Conservation (phyloP, 2,888 invertebrate species). For the Nasonovia ribisnigri region DNA sequence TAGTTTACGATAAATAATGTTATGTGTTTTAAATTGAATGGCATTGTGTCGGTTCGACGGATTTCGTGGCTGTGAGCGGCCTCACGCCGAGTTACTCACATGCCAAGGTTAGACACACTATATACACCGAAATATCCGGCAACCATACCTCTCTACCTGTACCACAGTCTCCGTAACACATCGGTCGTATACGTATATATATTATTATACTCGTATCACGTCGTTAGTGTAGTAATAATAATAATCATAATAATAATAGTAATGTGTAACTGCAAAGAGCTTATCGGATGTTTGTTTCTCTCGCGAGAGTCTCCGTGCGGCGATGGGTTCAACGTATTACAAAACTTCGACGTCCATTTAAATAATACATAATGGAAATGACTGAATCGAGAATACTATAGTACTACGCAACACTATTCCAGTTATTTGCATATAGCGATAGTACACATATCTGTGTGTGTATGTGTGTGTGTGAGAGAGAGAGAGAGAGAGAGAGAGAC, state of each 20-base stretch:
- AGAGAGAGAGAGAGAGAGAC: too few relatives aligned
- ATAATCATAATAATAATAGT: neutral
- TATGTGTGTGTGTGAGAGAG: neutral
- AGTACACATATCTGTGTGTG: neutral
- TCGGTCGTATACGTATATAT: neutral
- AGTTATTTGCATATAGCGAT: neutral
- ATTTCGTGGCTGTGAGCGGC: constrained; percentile 6
- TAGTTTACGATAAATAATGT: constrained; percentile 25
- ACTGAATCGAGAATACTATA: neutral
- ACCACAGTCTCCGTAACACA: neutral
- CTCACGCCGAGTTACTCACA: constrained; percentile 22
- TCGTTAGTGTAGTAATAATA: constrained; percentile 16
- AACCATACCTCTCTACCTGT: neutral
- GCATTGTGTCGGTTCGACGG: constrained; percentile 24
- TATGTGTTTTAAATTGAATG: constrained; percentile 5
- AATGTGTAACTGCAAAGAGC: neutral
- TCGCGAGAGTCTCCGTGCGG: neutral
- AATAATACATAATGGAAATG: constrained; percentile 17
- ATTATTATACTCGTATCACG: neutral
- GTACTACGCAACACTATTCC: neutral
- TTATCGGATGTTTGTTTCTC: neutral
- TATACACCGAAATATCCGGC: neutral
- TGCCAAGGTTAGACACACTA: neutral
- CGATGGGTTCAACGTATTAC: neutral
- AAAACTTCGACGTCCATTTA: constrained; percentile 12